phyloP scores from a whole-genome alignment of 2,113 vertebrate genomes.

The Eretmodus cyanostictus region DNA sequence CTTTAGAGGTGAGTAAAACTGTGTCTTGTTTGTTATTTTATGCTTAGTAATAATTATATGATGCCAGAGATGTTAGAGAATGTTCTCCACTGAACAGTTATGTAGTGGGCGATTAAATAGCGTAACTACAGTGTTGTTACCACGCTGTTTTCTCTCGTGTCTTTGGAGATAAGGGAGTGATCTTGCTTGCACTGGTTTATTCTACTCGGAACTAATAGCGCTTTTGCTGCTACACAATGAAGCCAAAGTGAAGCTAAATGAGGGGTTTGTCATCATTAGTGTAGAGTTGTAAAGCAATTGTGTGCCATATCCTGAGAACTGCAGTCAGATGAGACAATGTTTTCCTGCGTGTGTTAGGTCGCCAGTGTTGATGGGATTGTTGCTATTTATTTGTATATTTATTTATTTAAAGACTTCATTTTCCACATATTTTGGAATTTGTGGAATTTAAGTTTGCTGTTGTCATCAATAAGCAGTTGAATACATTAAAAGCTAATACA shows the following conservation, averaged over 20 bases:
- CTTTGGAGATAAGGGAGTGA: background rate
- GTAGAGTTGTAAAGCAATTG: conserved; percentile 19
- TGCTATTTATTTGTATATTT: background rate
- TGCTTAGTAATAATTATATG: background rate
- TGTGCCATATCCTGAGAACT: conserved; percentile 20
- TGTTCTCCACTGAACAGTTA: background rate
- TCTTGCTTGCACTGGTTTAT: background rate
- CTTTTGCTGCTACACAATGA: background rate
- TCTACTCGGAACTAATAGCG: background rate
- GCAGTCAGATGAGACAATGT: background rate
- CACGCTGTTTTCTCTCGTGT: background rate
- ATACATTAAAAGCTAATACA: fast-evolving
- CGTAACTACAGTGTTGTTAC: conserved; percentile 1
- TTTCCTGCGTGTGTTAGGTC: background rate
- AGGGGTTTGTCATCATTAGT: background rate
- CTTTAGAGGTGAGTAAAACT: background rate
- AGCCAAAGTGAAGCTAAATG: conserved; percentile 5
- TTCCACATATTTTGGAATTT: background rate
- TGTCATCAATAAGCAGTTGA: background rate
- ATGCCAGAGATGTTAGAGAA: background rate
- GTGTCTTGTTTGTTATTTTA: background rate
- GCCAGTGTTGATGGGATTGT: background rate
- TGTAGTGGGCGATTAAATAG: background rate
- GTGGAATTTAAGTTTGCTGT: background rate
- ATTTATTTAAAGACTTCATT: background rate